A percentile compares a stretch with the other conserved stretches of the same genome.
These are phyloP conservation scores for Drosophila pseudotakahashii DNA, from an alignment of 2,888 invertebrate genomes.

Conservation along the genomic window DNA sequence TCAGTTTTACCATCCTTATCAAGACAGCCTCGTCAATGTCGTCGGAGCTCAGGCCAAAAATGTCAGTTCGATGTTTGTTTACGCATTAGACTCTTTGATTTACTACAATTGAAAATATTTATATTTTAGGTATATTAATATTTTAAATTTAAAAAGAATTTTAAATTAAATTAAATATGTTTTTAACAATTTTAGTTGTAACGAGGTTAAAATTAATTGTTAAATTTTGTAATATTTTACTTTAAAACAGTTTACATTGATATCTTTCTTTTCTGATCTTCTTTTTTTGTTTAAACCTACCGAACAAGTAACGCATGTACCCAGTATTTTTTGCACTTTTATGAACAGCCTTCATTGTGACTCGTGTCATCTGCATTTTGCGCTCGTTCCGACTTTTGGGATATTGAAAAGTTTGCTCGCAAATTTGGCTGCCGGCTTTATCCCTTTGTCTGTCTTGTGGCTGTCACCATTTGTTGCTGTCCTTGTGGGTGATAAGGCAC, in stretches of 20 bases:
- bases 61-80: constrained; percentile 7
- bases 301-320: no score
- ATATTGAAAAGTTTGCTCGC: constrained; percentile 31
- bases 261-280: no score
- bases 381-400: constrained; percentile 6
- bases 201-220: no score
- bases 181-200: no score
- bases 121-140: no score
- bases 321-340: neutral
- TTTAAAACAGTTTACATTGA: no score
- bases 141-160: no score
- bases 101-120: neutral
- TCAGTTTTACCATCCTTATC: constrained; percentile 21
- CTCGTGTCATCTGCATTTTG: constrained; percentile 25
- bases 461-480: constrained; percentile 24
- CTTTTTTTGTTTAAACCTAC: no score
- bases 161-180: no score
- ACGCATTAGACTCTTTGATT: neutral
- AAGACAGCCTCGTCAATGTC: constrained; percentile 27
- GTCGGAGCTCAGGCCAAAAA: constrained; percentile 6
- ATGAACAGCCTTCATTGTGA: constrained; percentile 2
- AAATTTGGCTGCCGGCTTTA: constrained; percentile 5
- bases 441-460: constrained; percentile 35
- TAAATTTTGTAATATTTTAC: no score
- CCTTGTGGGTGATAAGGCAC: constrained; percentile 28